Conservation (phyloP, 2,797 vertebrate species). For the Pyrrhura leucotis region DNA sequence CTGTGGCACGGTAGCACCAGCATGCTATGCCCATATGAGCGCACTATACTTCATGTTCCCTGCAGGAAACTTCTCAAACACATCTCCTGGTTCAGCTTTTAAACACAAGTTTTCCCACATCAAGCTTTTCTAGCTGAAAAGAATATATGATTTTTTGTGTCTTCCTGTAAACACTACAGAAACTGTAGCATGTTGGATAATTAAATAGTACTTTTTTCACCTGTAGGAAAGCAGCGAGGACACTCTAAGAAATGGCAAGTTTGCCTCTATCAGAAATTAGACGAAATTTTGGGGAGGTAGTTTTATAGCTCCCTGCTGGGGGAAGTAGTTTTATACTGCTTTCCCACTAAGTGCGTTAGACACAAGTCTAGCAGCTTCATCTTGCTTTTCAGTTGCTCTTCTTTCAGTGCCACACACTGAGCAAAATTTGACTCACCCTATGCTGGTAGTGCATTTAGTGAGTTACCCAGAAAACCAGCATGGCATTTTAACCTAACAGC, state of each 20-base stretch:
- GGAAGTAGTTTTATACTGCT: neutral
- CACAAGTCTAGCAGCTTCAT: neutral
- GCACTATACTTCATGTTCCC: neutral
- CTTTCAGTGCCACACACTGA: constrained; percentile 17
- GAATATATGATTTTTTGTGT: rapidly evolving
- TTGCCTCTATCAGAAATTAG: neutral
- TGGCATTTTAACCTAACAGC: constrained; percentile 46
- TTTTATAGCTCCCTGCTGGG: neutral
- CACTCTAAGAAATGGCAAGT: neutral
- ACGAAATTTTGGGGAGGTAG: neutral
- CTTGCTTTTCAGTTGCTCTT: constrained; percentile 16
- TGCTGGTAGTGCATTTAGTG: neutral
- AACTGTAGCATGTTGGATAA: neutral
- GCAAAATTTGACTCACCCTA: constrained; percentile 37
- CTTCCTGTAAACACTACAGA: neutral
- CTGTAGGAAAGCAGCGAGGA: neutral
- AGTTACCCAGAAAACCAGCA: constrained; percentile 38
- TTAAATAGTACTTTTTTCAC: neutral
- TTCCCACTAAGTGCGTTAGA: neutral
- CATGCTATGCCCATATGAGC: no score
- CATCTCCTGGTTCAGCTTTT: neutral
- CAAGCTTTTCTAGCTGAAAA: neutral
- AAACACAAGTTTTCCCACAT: neutral
- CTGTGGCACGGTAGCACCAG: neutral
- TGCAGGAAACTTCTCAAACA: neutral